Evolutionary conservation across 53 echinoderm and acorn worm species (phyloP).

Genomic region (Pentamera pediparva): DNA sequence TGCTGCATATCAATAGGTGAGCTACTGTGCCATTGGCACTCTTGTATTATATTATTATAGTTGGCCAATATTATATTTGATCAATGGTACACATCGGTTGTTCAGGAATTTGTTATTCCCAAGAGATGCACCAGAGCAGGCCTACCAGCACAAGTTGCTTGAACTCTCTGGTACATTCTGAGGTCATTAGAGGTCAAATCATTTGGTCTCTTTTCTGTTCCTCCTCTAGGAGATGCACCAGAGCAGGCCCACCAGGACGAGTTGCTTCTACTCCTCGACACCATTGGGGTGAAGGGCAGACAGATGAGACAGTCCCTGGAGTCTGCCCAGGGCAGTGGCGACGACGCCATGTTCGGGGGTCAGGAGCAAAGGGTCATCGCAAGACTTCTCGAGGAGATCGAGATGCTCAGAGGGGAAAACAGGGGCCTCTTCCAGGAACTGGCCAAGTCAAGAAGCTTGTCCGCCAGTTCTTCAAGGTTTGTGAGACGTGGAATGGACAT

Average conservation of each 20-base stretch:
- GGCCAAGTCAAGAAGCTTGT: conserved; percentile 57
- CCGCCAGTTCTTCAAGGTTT: conserved; percentile 44
- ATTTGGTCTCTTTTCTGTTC: too few relatives aligned
- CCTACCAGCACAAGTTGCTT: conserved; percentile 57
- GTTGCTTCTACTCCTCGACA: conserved; percentile 65
- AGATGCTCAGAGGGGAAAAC: conserved; percentile 89
- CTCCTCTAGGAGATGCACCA: too few relatives aligned
- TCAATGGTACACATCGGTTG: too few relatives aligned
- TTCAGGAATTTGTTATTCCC: too few relatives aligned
- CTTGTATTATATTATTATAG: too few relatives aligned
- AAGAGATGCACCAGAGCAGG: too few relatives aligned
- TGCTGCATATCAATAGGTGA: too few relatives aligned
- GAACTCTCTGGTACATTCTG: conserved; percentile 61
- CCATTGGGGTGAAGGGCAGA: conserved; percentile 68
- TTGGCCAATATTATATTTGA: too few relatives aligned
- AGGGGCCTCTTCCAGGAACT: conserved; percentile 66
- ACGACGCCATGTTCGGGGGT: conserved; percentile 33
- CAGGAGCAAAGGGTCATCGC: conserved; percentile 79
- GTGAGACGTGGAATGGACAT: conserved; percentile 58
- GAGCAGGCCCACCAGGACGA: conserved; percentile 47
- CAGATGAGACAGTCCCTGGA: conserved; percentile 69
- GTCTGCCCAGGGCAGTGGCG: conserved; percentile 50
- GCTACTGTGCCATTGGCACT: too few relatives aligned
- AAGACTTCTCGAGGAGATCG: conserved; percentile 78
- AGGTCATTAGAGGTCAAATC: too few relatives aligned